Conservation (phyloP, 2,113 vertebrate genomes). For the Etia nguti region DNA sequence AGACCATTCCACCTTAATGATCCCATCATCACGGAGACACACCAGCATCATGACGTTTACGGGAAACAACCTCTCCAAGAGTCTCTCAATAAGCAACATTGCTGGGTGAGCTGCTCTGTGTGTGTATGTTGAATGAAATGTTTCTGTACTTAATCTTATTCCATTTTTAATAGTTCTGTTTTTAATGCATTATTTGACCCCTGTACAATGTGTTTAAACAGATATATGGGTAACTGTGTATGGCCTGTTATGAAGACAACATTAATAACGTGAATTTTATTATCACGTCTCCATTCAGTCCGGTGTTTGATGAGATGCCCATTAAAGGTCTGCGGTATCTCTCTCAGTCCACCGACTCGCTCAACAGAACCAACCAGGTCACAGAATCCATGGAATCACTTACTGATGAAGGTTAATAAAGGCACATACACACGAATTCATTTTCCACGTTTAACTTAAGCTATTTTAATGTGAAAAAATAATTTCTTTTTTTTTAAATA, state of each 20-base stretch:
- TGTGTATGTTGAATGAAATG: background rate
- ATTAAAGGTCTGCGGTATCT: constrained; percentile 84
- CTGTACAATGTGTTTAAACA: background rate
- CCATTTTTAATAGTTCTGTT: background rate
- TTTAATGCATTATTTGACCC: background rate
- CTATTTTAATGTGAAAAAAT: background rate
- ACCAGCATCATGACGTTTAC: constrained; percentile 73
- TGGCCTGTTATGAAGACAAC: background rate
- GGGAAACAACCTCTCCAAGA: constrained; percentile 86
- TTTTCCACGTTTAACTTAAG: background rate
- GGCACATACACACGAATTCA: background rate
- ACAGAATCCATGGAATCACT: constrained; percentile 93
- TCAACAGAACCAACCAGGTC: constrained; percentile 87
- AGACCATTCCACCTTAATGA: constrained; percentile 65
- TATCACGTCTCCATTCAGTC: constrained; percentile 62
- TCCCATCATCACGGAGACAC: constrained; percentile 74
- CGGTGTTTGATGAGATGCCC: constrained; percentile 86
- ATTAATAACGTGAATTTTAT: background rate
- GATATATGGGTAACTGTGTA: background rate
- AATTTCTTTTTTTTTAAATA: accelerated
- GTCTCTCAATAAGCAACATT: constrained; percentile 97
- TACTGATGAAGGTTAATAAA: constrained; percentile 86
- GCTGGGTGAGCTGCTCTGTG: constrained; percentile 80
- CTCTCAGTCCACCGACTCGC: constrained; percentile 93
- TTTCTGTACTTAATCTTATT: background rate